Evolutionary conservation across 2,113 vertebrate species (phyloP).

Genomic region (Neopipo cinnamomea): DNA sequence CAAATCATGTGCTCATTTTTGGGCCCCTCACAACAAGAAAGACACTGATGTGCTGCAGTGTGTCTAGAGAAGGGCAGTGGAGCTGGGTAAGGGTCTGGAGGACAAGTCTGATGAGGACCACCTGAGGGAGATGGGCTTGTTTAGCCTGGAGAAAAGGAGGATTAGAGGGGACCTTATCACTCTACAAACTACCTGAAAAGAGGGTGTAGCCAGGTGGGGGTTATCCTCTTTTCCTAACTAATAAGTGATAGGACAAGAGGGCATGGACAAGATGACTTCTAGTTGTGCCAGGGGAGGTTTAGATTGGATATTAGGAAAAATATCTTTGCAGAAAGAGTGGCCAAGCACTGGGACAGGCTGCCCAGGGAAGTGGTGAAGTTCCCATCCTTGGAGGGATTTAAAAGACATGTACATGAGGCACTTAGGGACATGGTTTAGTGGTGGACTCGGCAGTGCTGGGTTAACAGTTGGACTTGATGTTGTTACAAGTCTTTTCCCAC

Average conservation of each 20-base stretch:
- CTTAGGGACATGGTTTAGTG: background rate
- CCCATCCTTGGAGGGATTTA: background rate
- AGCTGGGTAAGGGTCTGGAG: background rate
- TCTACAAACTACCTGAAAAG: background rate
- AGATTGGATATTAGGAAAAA: background rate
- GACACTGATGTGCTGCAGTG: background rate
- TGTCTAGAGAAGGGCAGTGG: background rate
- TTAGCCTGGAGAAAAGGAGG: background rate
- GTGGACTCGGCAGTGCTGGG: background rate
- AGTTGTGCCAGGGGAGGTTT: background rate
- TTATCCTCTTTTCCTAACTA: background rate
- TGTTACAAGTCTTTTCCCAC: background rate
- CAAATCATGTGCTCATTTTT: background rate
- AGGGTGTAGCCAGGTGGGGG: background rate
- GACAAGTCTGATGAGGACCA: background rate
- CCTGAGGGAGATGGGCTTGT: background rate
- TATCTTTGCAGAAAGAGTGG: background rate
- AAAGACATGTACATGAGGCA: background rate
- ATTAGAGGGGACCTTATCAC: fast-evolving
- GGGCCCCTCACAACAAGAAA: background rate
- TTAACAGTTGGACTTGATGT: background rate
- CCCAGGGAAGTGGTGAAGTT: background rate
- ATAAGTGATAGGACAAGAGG: background rate
- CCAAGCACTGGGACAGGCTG: background rate
- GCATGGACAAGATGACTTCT: background rate